Percentiles rank a stretch among this genome's conserved stretches.
Evolutionary conservation across 2,888 invertebrate genomes (phyloP).

Genomic region (Drosophila aldrichi): DNA sequence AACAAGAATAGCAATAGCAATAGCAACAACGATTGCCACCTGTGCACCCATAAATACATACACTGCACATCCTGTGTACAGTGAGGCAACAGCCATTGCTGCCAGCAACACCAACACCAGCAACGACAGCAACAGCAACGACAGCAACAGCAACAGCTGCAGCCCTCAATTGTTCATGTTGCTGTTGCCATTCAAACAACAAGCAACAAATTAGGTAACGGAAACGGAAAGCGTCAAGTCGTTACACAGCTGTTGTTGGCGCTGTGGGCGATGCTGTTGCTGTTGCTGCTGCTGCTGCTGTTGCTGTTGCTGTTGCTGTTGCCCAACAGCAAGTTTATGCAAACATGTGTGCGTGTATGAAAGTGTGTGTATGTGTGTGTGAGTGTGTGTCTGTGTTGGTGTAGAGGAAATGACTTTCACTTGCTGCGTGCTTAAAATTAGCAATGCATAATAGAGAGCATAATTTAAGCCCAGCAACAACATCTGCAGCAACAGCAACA

Average conservation of each 20-base stretch:
- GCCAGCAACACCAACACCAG: slow-evolving; percentile 2
- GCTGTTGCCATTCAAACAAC: slow-evolving; percentile 26
- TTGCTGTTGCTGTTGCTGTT: slow-evolving; percentile 16
- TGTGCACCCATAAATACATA: slow-evolving; percentile 41
- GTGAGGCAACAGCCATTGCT: slow-evolving; percentile 11
- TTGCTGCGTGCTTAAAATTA: slow-evolving; percentile 48
- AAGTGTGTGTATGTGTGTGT: slow-evolving; percentile 3
- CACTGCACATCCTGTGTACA: slow-evolving; percentile 24
- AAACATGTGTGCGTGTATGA: slow-evolving; percentile 2
- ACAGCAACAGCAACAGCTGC: slow-evolving; percentile 18
- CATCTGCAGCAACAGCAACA: slow-evolving; percentile 14
- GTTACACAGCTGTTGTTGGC: slow-evolving; percentile 31
- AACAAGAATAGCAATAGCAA: slow-evolving; percentile 12
- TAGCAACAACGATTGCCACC: slow-evolving; percentile 36
- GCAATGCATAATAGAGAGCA: slow-evolving; percentile 39
- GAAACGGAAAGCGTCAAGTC: slow-evolving; percentile 72
- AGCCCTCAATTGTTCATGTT: slow-evolving; percentile 28
- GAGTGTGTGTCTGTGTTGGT: slow-evolving; percentile 9
- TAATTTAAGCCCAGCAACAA: slow-evolving; percentile 41
- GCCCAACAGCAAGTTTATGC: slow-evolving; percentile 10
- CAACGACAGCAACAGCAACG: neutral
- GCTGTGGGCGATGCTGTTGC: slow-evolving; percentile 14
- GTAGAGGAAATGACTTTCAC: slow-evolving; percentile 31
- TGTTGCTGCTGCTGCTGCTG: slow-evolving; percentile 18
- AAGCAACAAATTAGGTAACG: slow-evolving; percentile 67